Evolutionary conservation across 2,113 vertebrate genomes (phyloP).

Genomic region (Callocephalon fimbriatum): DNA sequence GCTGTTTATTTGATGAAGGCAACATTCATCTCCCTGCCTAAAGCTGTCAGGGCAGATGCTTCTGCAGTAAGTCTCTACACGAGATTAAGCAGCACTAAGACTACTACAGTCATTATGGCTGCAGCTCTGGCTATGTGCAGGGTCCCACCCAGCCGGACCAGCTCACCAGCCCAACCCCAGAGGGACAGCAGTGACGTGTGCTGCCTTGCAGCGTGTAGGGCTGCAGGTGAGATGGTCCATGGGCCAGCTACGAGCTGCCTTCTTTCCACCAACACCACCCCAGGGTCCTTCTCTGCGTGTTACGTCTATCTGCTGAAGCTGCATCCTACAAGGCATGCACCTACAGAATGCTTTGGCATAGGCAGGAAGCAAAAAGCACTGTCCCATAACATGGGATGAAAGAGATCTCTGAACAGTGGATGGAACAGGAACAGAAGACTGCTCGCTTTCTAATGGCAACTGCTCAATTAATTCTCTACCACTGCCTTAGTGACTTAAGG

Average conservation of each 20-base stretch:
- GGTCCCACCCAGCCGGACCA: neutral
- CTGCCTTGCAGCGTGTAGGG: neutral
- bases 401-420: neutral
- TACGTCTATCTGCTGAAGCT: neutral
- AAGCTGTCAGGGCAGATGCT: neutral
- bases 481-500: neutral
- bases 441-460: neutral
- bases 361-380: neutral
- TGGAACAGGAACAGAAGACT: neutral
- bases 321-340: neutral
- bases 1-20: neutral
- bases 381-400: neutral
- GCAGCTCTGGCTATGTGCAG: neutral
- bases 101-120: neutral
- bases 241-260: neutral
- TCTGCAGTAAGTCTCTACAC: neutral
- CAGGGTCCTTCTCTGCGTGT: neutral
- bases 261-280: neutral
- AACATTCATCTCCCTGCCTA: neutral
- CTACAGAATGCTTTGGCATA: rapidly evolving
- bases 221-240: neutral
- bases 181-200: rapidly evolving
- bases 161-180: neutral
- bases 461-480: neutral
- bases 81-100: neutral